Evolutionary conservation across 2,888 invertebrate species (phyloP).

Genomic region (Tetropium fuscum): DNA sequence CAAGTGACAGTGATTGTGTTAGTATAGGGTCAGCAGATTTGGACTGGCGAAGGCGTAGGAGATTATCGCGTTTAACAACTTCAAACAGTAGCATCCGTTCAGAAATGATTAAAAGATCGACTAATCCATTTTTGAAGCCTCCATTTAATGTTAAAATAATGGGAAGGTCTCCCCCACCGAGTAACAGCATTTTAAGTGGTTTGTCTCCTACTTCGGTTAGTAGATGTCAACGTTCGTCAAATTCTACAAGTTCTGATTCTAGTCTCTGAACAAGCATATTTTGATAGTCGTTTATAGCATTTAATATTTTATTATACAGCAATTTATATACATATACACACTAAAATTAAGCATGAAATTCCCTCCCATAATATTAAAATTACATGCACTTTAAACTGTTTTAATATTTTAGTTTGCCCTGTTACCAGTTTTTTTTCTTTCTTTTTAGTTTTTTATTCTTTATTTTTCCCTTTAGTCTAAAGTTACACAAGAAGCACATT

Average conservation of each 20-base stretch:
- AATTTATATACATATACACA: slow-evolving; percentile 43
- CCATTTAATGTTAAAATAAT: slow-evolving; percentile 62
- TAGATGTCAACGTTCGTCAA: slow-evolving; percentile 56
- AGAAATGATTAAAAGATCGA: slow-evolving; percentile 59
- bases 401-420: slow-evolving; percentile 27
- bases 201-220: slow-evolving; percentile 68
- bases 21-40: slow-evolving; percentile 65
- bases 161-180: slow-evolving; percentile 69
- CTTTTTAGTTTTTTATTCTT: slow-evolving; percentile 57
- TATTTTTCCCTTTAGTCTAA: slow-evolving; percentile 74
- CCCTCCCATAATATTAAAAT: slow-evolving; percentile 39
- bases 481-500: slow-evolving; percentile 89
- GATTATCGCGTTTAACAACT: slow-evolving; percentile 60
- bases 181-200: slow-evolving; percentile 69
- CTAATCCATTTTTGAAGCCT: slow-evolving; percentile 62
- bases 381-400: slow-evolving; percentile 25
- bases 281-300: slow-evolving; percentile 32
- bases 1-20: slow-evolving; percentile 67
- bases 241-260: slow-evolving; percentile 61
- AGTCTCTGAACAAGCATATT: slow-evolving; percentile 55
- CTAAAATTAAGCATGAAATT: slow-evolving; percentile 36
- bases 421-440: slow-evolving; percentile 46
- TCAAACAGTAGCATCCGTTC: slow-evolving; percentile 64
- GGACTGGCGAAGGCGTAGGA: slow-evolving; percentile 62
- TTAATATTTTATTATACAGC: slow-evolving; percentile 47